These are phyloP conservation scores for Intellagama lesueurii DNA, from an alignment of 2,797 vertebrate genomes.

Conservation along the genomic window DNA sequence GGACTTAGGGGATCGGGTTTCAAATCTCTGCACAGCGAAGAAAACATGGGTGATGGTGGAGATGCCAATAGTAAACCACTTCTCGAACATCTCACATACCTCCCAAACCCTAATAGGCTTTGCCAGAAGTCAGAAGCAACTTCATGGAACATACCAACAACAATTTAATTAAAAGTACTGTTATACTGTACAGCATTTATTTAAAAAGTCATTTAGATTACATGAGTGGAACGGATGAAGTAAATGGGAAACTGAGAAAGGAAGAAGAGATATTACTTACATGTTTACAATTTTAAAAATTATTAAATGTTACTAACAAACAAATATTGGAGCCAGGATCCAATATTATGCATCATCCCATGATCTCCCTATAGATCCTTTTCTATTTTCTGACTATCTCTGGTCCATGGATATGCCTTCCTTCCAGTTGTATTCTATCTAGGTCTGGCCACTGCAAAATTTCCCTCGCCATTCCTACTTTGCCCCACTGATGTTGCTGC, in stretches of 20 bases:
- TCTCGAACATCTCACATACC: too few relatives aligned
- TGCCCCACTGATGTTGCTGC: neutral
- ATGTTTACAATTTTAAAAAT: neutral
- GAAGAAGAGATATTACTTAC: neutral
- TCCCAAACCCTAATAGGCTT: too few relatives aligned
- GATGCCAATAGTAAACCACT: too few relatives aligned
- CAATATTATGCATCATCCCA: neutral
- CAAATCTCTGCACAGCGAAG: too few relatives aligned
- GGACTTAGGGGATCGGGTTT: too few relatives aligned
- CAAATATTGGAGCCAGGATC: neutral
- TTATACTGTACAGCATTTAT: neutral
- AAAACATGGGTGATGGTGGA: too few relatives aligned
- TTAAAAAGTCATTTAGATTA: neutral
- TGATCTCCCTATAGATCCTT: neutral
- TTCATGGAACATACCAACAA: too few relatives aligned
- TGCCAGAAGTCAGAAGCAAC: too few relatives aligned
- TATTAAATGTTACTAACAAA: neutral
- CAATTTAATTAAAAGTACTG: neutral
- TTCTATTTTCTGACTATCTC: neutral
- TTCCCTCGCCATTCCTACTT: neutral
- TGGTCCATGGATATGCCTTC: neutral
- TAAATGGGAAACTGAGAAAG: neutral
- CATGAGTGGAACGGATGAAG: neutral
- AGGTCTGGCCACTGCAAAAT: neutral
- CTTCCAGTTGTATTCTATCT: neutral